Percentiles rank a stretch among this genome's conserved stretches.
phyloP scores from a whole-genome alignment of 2,888 invertebrate species.

The Halictus quadricinctus region DNA sequence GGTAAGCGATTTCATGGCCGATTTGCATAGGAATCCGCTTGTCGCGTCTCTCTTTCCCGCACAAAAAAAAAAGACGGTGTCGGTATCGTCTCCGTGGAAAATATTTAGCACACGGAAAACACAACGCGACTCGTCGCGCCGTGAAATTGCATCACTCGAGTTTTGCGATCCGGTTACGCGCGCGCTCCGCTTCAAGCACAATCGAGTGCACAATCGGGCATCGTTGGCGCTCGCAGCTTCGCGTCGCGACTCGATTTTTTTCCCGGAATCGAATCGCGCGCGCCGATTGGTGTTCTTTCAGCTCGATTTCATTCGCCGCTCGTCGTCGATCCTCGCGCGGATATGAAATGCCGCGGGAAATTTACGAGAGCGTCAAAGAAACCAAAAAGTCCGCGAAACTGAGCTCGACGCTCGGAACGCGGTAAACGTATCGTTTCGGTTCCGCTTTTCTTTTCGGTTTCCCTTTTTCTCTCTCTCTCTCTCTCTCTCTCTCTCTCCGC shows the following conservation, averaged over 20 bases:
- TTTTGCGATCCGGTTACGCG: slow-evolving; percentile 35
- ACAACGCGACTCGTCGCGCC: slow-evolving; percentile 29
- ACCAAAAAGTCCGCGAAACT: not conserved
- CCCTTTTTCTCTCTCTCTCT: not conserved
- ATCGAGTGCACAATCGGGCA: not conserved
- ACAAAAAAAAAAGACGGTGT: not conserved
- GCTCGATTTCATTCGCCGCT: not conserved
- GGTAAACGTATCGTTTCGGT: not conserved
- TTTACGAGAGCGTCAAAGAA: not conserved
- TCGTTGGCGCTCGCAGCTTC: not conserved
- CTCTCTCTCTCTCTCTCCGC: too few relatives aligned
- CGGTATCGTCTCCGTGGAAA: not conserved
- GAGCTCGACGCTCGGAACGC: not conserved
- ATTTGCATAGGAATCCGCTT: slow-evolving; percentile 48
- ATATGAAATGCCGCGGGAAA: not conserved
- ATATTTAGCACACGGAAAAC: slow-evolving; percentile 39
- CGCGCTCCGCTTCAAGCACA: not conserved
- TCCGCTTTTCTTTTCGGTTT: not conserved
- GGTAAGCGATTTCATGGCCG: slow-evolving; percentile 28
- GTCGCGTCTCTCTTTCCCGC: slow-evolving; percentile 4
- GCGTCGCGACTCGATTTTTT: not conserved
- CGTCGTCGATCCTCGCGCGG: not conserved
- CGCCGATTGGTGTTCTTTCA: not conserved
- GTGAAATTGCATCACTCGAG: slow-evolving; percentile 43
- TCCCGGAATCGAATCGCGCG: slow-evolving; percentile 9